Evolutionary conservation across 1,140 invertebrate genomes (phyloP).

Genomic region (Armadillidium nasatum): DNA sequence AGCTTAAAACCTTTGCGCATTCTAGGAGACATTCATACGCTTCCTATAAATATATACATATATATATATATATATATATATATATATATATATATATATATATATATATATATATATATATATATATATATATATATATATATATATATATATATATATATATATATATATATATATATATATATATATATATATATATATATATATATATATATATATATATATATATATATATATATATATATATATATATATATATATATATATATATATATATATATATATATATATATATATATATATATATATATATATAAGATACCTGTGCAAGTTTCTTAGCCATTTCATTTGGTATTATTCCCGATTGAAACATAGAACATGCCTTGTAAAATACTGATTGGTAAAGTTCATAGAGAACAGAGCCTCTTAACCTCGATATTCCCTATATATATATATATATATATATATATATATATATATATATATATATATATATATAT

Average conservation of each 20-base stretch:
- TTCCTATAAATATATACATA: slow-evolving; percentile 17
- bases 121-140: slow-evolving; percentile 22
- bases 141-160: slow-evolving; percentile 27
- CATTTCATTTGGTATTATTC: slow-evolving; percentile 33
- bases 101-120: slow-evolving; percentile 17
- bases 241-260: slow-evolving; percentile 16
- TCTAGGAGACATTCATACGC: slow-evolving; percentile 24
- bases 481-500: slow-evolving; percentile 30
- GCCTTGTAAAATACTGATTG: slow-evolving; percentile 41
- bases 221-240: slow-evolving; percentile 27
- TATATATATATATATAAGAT: slow-evolving; percentile 22
- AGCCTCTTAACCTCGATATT: slow-evolving; percentile 36
- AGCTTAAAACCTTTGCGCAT: slow-evolving; percentile 29
- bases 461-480: slow-evolving; percentile 21
- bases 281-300: slow-evolving; percentile 23
- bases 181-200: slow-evolving; percentile 15
- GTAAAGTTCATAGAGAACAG: slow-evolving; percentile 42
- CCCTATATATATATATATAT: slow-evolving; percentile 16
- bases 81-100: slow-evolving; percentile 27
- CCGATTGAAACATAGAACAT: slow-evolving; percentile 30
- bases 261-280: slow-evolving; percentile 17
- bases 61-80: slow-evolving; percentile 26
- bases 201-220: slow-evolving; percentile 27
- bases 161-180: slow-evolving; percentile 22
- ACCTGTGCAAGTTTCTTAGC: slow-evolving; percentile 37